phyloP scores from a whole-genome alignment of 2,888 invertebrate genomes.

The Ophioninae sp. region DNA sequence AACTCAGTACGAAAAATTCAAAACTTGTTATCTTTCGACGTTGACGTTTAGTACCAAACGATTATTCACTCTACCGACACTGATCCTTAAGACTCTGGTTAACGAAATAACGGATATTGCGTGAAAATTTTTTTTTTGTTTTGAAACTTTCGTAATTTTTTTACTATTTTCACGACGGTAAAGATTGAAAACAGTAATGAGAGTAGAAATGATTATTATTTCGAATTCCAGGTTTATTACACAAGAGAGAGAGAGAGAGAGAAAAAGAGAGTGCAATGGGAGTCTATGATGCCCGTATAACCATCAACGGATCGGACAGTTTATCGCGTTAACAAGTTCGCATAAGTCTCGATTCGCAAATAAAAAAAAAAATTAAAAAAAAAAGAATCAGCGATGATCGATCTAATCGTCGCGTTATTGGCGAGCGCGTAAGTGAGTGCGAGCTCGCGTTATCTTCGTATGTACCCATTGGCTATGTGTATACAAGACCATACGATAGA shows the following conservation, averaged over 20 bases:
- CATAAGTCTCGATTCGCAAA: constrained; percentile 36
- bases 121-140: neutral
- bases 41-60: no score
- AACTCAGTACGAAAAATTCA: no score
- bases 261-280: neutral
- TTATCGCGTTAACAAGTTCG: constrained; percentile 61
- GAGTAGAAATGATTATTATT: constrained; percentile 23
- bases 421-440: constrained; percentile 4
- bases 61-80: no score
- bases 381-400: constrained; percentile 30
- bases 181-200: constrained; percentile 12
- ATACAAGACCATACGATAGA: neutral
- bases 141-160: neutral
- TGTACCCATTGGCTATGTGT: constrained; percentile 5
- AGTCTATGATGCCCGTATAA: neutral
- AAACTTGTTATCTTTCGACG: no score
- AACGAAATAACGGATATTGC: neutral
- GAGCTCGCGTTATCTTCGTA: constrained; percentile 23
- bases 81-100: neutral
- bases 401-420: constrained; percentile 58
- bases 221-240: neutral
- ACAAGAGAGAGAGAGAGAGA: constrained; percentile 1
- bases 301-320: constrained; percentile 33
- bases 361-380: neutral
- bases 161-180: neutral